A percentile compares a stretch with the other conserved stretches of the same genome.
These are phyloP conservation scores for Pangasius krempfi DNA, from an alignment of 2,797 vertebrate species.

Conservation along the genomic window DNA sequence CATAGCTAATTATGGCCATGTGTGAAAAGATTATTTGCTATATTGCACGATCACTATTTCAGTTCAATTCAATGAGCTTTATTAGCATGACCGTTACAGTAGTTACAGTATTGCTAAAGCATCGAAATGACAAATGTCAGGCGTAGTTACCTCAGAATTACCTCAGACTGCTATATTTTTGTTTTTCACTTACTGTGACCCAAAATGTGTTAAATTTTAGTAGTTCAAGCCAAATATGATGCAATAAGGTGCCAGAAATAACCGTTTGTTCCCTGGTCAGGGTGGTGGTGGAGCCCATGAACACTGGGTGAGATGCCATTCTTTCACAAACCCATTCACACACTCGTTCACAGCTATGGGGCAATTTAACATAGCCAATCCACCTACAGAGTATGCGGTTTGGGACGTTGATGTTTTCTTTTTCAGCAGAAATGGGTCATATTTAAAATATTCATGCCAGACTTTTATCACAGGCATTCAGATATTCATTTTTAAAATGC, in stretches of 20 bases:
- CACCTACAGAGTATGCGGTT: not conserved
- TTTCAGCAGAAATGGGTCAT: conserved; percentile 74
- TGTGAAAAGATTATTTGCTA: not conserved
- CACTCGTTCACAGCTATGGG: not conserved
- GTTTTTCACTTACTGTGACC: not conserved
- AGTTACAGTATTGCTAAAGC: not conserved
- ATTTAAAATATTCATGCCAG: conserved; percentile 69
- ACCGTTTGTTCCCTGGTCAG: not conserved
- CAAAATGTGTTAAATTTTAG: not conserved
- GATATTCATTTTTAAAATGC: conserved; percentile 61
- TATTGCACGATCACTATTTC: not conserved
- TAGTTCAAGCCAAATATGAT: not conserved
- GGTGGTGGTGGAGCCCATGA: not conserved
- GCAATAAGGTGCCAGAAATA: not conserved
- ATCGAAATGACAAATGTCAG: not conserved
- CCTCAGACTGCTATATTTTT: not conserved
- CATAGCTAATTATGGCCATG: not conserved
- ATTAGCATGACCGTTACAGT: not conserved
- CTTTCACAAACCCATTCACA: not conserved
- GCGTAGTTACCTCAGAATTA: not conserved
- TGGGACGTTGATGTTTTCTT: conserved; percentile 17
- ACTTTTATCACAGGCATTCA: conserved; percentile 56
- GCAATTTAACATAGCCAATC: not conserved
- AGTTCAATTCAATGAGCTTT: not conserved
- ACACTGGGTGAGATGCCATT: not conserved